Percentiles rank a stretch among this genome's conserved stretches.
Evolutionary conservation across 2,888 invertebrate species (phyloP).

Genomic region (Pyrrhia umbra): DNA sequence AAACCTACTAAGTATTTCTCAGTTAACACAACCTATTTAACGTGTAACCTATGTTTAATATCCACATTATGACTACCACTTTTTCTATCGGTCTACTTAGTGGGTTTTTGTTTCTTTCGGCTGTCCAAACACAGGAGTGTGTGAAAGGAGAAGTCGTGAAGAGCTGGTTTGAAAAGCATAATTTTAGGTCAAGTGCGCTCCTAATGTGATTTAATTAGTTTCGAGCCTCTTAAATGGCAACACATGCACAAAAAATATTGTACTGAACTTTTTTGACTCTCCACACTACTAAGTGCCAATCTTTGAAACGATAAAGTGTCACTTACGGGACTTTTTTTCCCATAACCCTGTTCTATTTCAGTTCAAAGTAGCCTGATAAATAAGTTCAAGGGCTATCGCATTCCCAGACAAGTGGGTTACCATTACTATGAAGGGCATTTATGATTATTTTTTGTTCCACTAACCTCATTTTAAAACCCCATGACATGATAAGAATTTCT

Average conservation of each 20-base stretch:
- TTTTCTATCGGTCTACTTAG: conserved; percentile 71
- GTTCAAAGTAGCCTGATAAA: conserved; percentile 72
- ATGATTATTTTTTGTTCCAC: conserved; percentile 82
- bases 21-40: conserved; percentile 76
- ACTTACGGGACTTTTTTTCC: conserved; percentile 59
- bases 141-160: conserved; percentile 76
- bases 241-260: conserved; percentile 13
- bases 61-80: conserved; percentile 70
- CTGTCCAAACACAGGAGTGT: conserved; percentile 72
- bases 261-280: conserved; percentile 36
- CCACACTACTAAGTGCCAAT: conserved; percentile 52
- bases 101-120: conserved; percentile 72
- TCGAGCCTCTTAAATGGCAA: conserved; percentile 26
- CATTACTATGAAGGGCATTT: conserved; percentile 77
- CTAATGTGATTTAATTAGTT: conserved; percentile 49
- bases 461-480: conserved; percentile 78
- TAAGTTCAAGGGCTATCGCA: conserved; percentile 84
- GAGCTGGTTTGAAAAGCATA: conserved; percentile 64
- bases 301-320: conserved; percentile 33
- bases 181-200: conserved; percentile 68
- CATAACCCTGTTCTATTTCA: conserved; percentile 63
- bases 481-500: conserved; percentile 58
- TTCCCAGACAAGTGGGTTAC: conserved; percentile 81
- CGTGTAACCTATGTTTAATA: conserved; percentile 71
- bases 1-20: conserved; percentile 73